Percentiles rank a stretch among this genome's conserved stretches.
Evolutionary conservation across 2,888 invertebrate genomes (phyloP).

Genomic region (Xanthostigma xanthostigma): DNA sequence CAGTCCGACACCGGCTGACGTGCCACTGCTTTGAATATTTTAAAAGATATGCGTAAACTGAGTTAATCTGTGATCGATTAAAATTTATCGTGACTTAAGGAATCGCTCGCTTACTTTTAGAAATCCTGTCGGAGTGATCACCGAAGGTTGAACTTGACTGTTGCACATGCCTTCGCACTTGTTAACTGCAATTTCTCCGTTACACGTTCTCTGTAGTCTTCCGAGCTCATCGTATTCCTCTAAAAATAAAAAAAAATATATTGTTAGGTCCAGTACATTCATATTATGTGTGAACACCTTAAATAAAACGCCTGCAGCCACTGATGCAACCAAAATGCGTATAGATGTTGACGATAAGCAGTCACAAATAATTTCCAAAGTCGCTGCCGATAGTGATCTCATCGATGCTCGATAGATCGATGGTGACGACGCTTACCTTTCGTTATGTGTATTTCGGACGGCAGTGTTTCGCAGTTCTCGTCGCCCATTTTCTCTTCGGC

Average conservation of each 20-base stretch:
- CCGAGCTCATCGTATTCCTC: constrained; percentile 83
- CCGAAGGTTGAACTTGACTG: constrained; percentile 85
- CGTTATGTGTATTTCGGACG: constrained; percentile 72
- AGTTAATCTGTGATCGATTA: neutral
- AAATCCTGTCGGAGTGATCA: constrained; percentile 77
- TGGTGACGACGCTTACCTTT: constrained; percentile 44
- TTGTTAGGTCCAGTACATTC: constrained; percentile 1
- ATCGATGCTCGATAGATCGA: no score
- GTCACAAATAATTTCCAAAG: no score
- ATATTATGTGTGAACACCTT: no score
- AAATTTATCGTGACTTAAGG: neutral
- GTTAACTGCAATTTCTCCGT: constrained; percentile 76
- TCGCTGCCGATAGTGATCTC: no score
- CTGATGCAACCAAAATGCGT: no score
- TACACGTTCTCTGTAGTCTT: constrained; percentile 71
- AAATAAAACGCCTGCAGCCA: no score
- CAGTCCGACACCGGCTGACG: no score
- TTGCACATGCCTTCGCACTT: constrained; percentile 89
- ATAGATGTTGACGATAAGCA: no score
- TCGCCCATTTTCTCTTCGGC: constrained; percentile 28
- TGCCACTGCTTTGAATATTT: no score
- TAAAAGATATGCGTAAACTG: neutral
- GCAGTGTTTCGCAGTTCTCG: constrained; percentile 73
- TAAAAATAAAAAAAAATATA: constrained; percentile 23
- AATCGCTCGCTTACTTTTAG: constrained; percentile 45